Percentiles rank a stretch among this genome's conserved stretches.
Evolutionary conservation across 2,797 vertebrate species (phyloP).

Genomic region (Channallabes apus): DNA sequence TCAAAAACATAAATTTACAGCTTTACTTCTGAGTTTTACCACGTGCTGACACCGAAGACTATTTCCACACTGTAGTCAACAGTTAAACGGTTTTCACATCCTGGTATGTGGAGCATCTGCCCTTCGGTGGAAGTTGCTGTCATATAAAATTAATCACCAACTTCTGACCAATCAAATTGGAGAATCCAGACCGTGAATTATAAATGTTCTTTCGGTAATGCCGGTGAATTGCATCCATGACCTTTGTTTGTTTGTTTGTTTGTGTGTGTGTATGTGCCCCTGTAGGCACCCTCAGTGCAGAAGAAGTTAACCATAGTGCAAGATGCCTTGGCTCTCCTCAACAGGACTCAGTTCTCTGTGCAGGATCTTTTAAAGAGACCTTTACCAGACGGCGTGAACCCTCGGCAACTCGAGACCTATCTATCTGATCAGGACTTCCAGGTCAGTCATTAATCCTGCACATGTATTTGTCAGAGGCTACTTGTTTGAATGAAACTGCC

Average conservation of each 20-base stretch:
- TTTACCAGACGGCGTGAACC: conserved; percentile 74
- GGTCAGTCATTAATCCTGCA: background rate
- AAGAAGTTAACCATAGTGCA: conserved; percentile 78
- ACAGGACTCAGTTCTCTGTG: conserved; percentile 68
- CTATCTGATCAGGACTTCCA: conserved; percentile 74
- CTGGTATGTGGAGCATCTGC: background rate
- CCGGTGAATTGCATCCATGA: background rate
- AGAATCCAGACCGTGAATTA: background rate
- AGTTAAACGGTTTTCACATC: background rate
- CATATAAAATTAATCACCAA: background rate
- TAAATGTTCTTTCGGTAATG: background rate
- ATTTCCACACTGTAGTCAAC: background rate
- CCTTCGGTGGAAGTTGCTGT: background rate
- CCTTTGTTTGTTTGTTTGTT: conserved; percentile 4
- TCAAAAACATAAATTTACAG: background rate
- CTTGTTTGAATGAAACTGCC: background rate
- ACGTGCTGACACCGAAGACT: background rate
- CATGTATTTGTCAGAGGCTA: background rate
- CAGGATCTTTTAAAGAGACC: conserved; percentile 72
- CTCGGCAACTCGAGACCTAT: conserved; percentile 73
- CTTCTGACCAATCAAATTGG: background rate
- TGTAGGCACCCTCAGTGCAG: conserved; percentile 36
- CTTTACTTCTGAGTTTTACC: background rate
- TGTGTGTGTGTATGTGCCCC: background rate
- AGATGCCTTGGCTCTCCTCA: conserved; percentile 76